Base-by-base conservation (phyloP, 1,140 invertebrate genomes). In the Atta colombica region DNA sequence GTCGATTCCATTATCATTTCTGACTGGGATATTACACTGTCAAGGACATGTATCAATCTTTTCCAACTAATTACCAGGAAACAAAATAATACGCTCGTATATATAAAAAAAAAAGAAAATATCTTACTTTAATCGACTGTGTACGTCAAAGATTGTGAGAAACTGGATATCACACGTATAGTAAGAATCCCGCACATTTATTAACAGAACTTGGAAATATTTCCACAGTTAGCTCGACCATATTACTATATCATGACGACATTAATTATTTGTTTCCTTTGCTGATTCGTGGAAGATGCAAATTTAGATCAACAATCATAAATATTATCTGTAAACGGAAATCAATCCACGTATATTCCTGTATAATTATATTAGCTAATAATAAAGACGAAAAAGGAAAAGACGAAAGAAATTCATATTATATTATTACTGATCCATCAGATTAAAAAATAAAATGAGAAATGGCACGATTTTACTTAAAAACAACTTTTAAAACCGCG, bases 11-110 rank as follows among this genome's bases (percentile, higher is more conserved):
- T 31, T 31, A 31, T 31, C 31, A 31, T 31, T 31, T 31, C 31
- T 31, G 31, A 31, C 3, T 31, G 3, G 31, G 31, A 4, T 21
- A 25, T n/a, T 84, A 51, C 80, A 84, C 45, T 84, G 69, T 51
- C 80, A 84, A 84, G 80, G 80, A 84, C 58, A 51, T 16, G 10
- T 63, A 2, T 61, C 39, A 49, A 14, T 55, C 39, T 31, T n/a
- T 45, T 63, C 25, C 12, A 18, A 61, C n/a, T 55, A 49, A n/a
- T 74, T 68, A 82, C 25, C 39, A 35, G 55, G 80, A 84, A 84
- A 84, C 55, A 39, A 84, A 74, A 74, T 61, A 61, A 75, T 25
- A n/a, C 55, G 55, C 55, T 75, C 10, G 10, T 63, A 71, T 31
- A 53, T 84, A 28, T n/a, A n/a, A n/a, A 75, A 75, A 28, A 55